Evolutionary conservation across 2,797 vertebrate species (phyloP).

Genomic region (Lacerta bilineata): DNA sequence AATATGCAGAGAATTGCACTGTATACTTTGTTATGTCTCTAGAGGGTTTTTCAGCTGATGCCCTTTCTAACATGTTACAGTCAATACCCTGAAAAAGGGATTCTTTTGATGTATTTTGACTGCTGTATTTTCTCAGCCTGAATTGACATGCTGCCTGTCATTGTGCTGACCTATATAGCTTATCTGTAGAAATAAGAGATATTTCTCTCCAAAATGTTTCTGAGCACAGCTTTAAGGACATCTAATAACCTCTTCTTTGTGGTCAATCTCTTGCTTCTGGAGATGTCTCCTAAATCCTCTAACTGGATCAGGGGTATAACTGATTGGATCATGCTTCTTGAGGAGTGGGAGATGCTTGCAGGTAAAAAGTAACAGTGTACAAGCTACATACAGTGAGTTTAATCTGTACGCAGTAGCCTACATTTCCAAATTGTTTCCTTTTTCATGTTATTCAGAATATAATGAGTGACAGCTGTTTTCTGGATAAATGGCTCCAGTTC

Average conservation of each 20-base stretch:
- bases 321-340: background rate
- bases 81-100: background rate
- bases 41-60: conserved; percentile 2
- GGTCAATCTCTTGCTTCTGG: background rate
- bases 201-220: background rate
- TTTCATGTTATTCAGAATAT: background rate
- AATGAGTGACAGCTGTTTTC: no score
- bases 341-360: background rate
- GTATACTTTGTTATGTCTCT: background rate
- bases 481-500: no score
- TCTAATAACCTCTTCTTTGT: background rate
- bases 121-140: background rate
- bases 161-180: background rate
- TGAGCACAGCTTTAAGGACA: no score
- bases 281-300: background rate
- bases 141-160: background rate
- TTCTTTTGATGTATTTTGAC: background rate
- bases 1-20: background rate
- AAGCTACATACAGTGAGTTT: background rate
- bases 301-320: background rate
- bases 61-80: background rate
- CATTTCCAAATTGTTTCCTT: background rate
- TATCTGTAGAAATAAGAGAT: background rate
- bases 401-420: background rate
- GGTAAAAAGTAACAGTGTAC: background rate